A percentile compares a stretch with the other conserved stretches of the same genome.
These are phyloP conservation scores for Bombus huntii DNA, from an alignment of 1,140 invertebrate genomes.

Conservation along the genomic window DNA sequence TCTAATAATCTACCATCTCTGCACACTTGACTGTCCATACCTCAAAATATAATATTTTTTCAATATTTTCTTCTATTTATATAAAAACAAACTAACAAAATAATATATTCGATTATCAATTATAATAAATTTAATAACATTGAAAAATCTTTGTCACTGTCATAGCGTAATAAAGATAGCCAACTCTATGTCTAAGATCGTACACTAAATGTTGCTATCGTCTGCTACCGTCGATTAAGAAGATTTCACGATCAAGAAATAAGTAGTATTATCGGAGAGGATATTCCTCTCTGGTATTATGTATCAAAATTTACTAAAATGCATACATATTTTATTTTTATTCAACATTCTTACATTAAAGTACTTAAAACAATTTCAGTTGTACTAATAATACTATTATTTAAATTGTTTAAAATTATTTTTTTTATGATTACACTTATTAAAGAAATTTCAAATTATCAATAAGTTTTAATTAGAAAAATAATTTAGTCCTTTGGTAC, in stretches of 20 bases:
- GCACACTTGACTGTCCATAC: conserved; percentile 86
- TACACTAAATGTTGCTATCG: background rate
- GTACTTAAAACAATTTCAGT: background rate
- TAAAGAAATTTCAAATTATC: background rate
- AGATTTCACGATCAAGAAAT: background rate
- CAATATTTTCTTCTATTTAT: background rate
- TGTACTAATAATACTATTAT: no score
- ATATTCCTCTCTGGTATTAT: no score
- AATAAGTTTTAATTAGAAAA: background rate
- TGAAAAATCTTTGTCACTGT: background rate
- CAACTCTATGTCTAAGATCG: background rate
- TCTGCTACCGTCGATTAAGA: background rate
- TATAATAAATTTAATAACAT: background rate
- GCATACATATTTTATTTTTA: background rate
- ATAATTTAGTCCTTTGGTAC: conserved; percentile 14
- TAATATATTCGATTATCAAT: background rate
- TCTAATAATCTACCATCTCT: conserved; percentile 91
- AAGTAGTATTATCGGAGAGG: background rate
- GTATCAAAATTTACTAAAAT: background rate
- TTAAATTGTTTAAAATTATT: background rate
- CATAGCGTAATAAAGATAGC: background rate
- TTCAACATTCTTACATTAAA: background rate
- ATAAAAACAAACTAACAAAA: background rate
- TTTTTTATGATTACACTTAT: background rate
- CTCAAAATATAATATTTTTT: conserved; percentile 23